Evolutionary conservation across 1,140 invertebrate genomes (phyloP).

Genomic region (Tetramorium alpestre): DNA sequence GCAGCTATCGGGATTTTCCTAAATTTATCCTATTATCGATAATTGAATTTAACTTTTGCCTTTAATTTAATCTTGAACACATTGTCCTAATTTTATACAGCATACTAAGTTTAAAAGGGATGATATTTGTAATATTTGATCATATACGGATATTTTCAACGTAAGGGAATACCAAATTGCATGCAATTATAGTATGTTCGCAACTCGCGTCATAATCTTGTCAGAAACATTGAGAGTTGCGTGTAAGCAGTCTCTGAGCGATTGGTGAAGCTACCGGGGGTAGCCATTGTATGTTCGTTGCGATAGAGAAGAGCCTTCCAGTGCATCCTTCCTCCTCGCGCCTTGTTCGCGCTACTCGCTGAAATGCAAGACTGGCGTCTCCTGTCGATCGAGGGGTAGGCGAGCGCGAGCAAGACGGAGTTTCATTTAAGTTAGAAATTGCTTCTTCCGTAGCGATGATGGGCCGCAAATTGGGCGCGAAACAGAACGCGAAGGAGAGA

Average conservation of each 20-base stretch:
- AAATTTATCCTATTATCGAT: background rate
- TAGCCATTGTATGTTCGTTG: slow-evolving; percentile 49
- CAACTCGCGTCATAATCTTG: slow-evolving; percentile 51
- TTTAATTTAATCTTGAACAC: background rate
- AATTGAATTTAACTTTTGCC: background rate
- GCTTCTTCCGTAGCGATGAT: slow-evolving; percentile 86
- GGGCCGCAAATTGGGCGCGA: slow-evolving; percentile 85
- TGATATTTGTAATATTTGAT: slow-evolving; percentile 16
- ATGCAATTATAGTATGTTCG: slow-evolving; percentile 13
- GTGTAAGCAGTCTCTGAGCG: slow-evolving; percentile 46
- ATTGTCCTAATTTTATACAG: background rate
- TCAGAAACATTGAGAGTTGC: slow-evolving; percentile 59
- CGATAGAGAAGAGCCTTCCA: slow-evolving; percentile 62
- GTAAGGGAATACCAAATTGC: background rate
- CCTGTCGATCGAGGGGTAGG: slow-evolving; percentile 66
- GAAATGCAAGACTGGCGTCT: slow-evolving; percentile 67
- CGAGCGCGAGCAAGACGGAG: slow-evolving; percentile 77
- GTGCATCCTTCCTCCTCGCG: slow-evolving; percentile 21
- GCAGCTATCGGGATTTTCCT: background rate
- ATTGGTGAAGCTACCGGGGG: background rate
- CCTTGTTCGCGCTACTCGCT: slow-evolving; percentile 37
- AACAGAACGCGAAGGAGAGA: slow-evolving; percentile 74
- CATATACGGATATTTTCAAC: background rate
- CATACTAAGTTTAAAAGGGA: background rate
- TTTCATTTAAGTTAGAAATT: slow-evolving; percentile 87